Evolutionary conservation across 2,113 vertebrate genomes (phyloP).

Genomic region (Anguilla japonica): DNA sequence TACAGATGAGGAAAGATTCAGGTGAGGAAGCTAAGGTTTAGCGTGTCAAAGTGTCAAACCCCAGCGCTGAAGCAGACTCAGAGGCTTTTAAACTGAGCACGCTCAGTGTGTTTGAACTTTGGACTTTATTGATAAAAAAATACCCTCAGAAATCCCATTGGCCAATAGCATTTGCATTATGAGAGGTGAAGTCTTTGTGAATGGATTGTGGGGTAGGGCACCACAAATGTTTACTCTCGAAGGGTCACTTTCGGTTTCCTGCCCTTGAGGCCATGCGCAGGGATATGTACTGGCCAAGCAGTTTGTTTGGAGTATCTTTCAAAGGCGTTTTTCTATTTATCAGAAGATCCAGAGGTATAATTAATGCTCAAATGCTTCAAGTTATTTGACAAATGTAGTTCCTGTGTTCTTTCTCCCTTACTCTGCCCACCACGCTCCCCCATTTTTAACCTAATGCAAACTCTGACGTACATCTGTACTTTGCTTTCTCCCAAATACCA

Average conservation of each 20-base stretch:
- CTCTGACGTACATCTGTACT: background rate
- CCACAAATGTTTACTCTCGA: background rate
- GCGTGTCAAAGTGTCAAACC: background rate
- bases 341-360: background rate
- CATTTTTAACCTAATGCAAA: background rate
- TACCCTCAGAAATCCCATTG: background rate
- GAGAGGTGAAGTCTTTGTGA: background rate
- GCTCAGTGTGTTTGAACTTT: background rate
- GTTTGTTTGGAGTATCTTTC: background rate
- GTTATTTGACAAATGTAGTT: background rate
- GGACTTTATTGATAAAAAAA: conserved; percentile 7
- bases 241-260: conserved; percentile 8
- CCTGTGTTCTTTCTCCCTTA: background rate
- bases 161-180: conserved; percentile 23
- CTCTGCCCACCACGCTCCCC: background rate
- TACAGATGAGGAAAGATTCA: background rate
- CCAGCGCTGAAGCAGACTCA: background rate
- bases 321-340: background rate
- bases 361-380: background rate
- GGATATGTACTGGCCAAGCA: background rate
- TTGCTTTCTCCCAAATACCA: background rate
- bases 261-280: background rate
- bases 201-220: background rate
- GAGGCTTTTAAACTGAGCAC: background rate
- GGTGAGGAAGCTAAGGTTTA: background rate